Base-by-base conservation (phyloP, 92 coral and sea anemone genomes). In the Actinostola sp. region DNA sequence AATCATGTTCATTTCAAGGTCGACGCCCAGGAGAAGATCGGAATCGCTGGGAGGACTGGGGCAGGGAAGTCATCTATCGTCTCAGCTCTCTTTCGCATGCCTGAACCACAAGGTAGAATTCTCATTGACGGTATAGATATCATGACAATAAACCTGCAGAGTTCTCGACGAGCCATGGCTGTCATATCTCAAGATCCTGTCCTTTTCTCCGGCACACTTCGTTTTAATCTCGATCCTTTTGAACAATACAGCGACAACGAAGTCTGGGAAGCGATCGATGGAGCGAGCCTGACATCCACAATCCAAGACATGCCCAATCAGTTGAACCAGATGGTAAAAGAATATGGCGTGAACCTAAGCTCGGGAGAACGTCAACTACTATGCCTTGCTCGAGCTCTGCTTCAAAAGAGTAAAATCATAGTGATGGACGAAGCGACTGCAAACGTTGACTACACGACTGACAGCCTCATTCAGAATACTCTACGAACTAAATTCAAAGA, bases 371-470 rank as follows among this genome's bases (percentile, higher is more conserved):
- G 81, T 4, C 81, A 75, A 27, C 61, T 75, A 0, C 69, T 75
- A 16, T 75, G 81, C 30, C 81, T 75, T 31, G 81, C 81, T 23
- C 72, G 81, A 0, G 81, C 81, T 12, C 31, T 75, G 34, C 64
- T 75, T 10, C 81, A 75, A 36, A 52, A 44, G 20, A 75, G 69
- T 42, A 63, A 53, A 32, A 75, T 75, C 41, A 64, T 75, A 35
- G 81, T 75, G 19, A 60, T 75, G 72, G 81, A 75, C n/a, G 81
- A 75, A 29, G 81, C 81, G 0, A 75, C 81, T 1, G 81, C 81
- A 0, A 75, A 75, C 33, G 81, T 75, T 14, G 81, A 75, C 41
- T 75, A 63, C 64, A 63, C 49, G 53, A 75, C 81, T 3, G 81
- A 75, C n/a, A 49, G 60, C 19, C 65, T 75, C 5, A 75, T 75